phyloP scores from a whole-genome alignment of 2,113 vertebrate species.

The Cricetomys ansorgei region DNA sequence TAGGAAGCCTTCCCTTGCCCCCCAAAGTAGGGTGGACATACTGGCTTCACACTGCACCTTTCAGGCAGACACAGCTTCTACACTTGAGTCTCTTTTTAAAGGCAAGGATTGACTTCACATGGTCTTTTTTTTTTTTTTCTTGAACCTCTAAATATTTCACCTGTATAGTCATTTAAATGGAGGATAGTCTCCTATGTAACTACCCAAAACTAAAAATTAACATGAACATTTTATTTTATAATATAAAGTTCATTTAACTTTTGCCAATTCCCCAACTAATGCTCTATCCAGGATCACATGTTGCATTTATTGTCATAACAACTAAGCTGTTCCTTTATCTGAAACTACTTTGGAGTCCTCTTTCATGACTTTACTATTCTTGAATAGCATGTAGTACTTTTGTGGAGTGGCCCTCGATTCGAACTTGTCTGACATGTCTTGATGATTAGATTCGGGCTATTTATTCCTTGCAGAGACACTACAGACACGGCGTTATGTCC shows the following conservation, averaged over 20 bases:
- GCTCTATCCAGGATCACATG: neutral
- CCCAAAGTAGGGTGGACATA: neutral
- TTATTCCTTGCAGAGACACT: neutral
- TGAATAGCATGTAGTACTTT: neutral
- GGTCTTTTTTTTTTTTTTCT: neutral
- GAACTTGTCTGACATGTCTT: neutral
- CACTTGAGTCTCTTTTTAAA: neutral
- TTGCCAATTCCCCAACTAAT: neutral
- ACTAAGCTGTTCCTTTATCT: neutral
- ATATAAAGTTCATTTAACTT: constrained; percentile 1
- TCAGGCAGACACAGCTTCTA: neutral
- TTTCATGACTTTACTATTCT: neutral
- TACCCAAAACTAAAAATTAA: constrained; percentile 17
- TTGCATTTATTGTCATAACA: neutral
- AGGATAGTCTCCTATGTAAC: neutral
- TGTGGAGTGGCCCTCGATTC: neutral
- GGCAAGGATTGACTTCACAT: neutral
- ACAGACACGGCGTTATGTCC: neutral
- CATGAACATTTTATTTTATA: neutral
- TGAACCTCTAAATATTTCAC: neutral
- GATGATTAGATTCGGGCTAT: neutral
- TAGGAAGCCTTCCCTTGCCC: neutral
- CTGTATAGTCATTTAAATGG: constrained; percentile 5
- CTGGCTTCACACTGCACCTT: neutral
- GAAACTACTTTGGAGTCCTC: neutral